These are phyloP conservation scores for Loripinus fragilis DNA, from an alignment of 2,888 invertebrate genomes.

Conservation along the genomic window DNA sequence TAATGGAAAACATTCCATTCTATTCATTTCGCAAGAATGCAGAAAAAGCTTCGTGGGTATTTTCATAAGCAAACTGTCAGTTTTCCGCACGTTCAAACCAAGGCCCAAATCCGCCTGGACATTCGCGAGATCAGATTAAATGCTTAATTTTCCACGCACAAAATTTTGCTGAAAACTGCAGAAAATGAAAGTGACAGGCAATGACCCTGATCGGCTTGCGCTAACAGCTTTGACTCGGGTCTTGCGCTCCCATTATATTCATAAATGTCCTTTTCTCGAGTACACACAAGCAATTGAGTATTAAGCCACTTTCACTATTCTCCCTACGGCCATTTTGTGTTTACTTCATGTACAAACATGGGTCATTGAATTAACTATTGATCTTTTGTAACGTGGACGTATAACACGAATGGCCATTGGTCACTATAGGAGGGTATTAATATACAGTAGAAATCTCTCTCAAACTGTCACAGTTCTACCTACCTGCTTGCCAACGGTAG, in stretches of 20 bases:
- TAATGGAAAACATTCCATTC: slow-evolving; percentile 12
- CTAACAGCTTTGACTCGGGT: too few species aligned
- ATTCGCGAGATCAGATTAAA: too few species aligned
- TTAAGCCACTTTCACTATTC: slow-evolving; percentile 18
- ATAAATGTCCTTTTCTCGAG: too few species aligned
- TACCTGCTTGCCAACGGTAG: slow-evolving; percentile 8
- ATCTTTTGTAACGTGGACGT: slow-evolving; percentile 51
- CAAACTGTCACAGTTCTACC: slow-evolving; percentile 14
- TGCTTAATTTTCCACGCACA: too few species aligned
- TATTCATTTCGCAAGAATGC: slow-evolving; percentile 16
- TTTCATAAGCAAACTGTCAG: too few species aligned
- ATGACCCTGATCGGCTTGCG: too few species aligned
- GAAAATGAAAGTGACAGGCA: too few species aligned
- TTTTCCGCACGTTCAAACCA: too few species aligned
- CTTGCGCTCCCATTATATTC: too few species aligned
- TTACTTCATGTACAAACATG: slow-evolving; percentile 50
- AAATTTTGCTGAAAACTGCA: too few species aligned
- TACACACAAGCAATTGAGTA: slow-evolving; percentile 5
- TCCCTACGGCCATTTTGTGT: slow-evolving; percentile 25
- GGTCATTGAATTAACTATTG: slow-evolving; percentile 56
- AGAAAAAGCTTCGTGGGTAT: slow-evolving; percentile 15
- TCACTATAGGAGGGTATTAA: slow-evolving; percentile 27
- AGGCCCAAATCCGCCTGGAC: too few species aligned
- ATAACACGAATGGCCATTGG: slow-evolving; percentile 36
- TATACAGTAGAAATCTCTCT: slow-evolving; percentile 29